phyloP scores from a whole-genome alignment of 1,140 invertebrate genomes.

The Solen grandis region DNA sequence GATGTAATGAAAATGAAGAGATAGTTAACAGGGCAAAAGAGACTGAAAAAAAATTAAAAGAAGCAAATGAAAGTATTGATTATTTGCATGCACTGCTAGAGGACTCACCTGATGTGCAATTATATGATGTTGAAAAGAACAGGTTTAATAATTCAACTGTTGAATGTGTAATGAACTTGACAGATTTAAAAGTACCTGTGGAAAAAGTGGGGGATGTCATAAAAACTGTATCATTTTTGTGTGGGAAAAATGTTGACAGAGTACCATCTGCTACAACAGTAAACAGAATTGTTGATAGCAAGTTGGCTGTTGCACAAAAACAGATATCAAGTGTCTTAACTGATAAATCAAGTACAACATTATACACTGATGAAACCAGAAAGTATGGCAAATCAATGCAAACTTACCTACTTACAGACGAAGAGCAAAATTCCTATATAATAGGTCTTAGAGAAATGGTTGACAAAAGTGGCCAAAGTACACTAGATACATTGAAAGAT shows the following conservation, averaged over 20 bases:
- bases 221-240: background rate
- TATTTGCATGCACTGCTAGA: background rate
- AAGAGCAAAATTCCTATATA: conserved; percentile 38
- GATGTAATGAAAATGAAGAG: conserved; percentile 9
- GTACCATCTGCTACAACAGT: background rate
- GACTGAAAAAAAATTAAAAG: background rate
- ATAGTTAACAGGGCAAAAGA: background rate
- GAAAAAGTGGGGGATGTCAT: conserved; percentile 9
- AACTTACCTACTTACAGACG: conserved; percentile 12
- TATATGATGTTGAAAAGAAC: background rate
- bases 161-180: conserved; percentile 34
- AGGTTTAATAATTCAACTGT: background rate
- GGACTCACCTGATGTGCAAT: background rate
- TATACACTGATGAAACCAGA: conserved; percentile 38
- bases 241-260: no score
- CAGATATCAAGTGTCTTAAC: background rate
- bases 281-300: conserved; percentile 1
- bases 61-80: background rate
- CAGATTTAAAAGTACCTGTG: conserved; percentile 15
- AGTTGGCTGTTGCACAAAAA: conserved; percentile 17
- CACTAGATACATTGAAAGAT: conserved; percentile 10
- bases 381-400: conserved; percentile 47
- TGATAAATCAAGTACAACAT: conserved; percentile 10
- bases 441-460: conserved; percentile 17
- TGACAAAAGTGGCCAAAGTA: conserved; percentile 8